Evolutionary conservation across 30 jellyfish, hydroid and myxozoan genomes (phyloP).

Genomic region (Chrysaora quinquecirrha): DNA sequence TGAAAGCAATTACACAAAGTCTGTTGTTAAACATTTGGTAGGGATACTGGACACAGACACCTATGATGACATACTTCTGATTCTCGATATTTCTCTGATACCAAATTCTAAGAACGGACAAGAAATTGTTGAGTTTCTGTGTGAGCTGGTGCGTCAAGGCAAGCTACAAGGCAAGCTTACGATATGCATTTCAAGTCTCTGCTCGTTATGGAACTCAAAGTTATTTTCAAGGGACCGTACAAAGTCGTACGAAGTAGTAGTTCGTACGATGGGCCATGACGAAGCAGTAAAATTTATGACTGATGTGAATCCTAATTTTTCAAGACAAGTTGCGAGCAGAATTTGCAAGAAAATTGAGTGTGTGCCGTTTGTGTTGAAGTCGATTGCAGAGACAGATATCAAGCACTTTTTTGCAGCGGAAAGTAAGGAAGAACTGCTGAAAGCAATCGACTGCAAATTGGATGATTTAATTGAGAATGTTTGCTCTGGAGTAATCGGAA

Average conservation of each 20-base stretch:
- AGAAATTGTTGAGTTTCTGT: background rate
- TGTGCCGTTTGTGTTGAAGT: constrained; percentile 26
- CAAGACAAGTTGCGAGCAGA: constrained; percentile 28
- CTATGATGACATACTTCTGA: constrained; percentile 19
- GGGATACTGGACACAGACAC: constrained; percentile 14
- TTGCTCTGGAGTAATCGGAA: background rate
- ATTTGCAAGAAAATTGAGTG: constrained; percentile 42
- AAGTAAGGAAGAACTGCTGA: constrained; percentile 26
- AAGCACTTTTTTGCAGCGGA: constrained; percentile 28
- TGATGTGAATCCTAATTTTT: constrained; percentile 8
- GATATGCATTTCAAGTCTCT: background rate
- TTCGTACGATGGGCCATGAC: background rate
- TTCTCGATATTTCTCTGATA: constrained; percentile 31
- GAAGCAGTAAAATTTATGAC: constrained; percentile 30
- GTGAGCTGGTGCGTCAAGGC: background rate
- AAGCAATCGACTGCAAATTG: constrained; percentile 32
- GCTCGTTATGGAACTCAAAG: constrained; percentile 32
- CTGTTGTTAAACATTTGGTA: background rate
- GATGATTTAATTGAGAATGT: constrained; percentile 18
- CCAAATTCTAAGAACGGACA: constrained; percentile 20
- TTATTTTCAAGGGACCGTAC: constrained; percentile 12
- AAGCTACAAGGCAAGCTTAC: background rate
- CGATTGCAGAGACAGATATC: constrained; percentile 28
- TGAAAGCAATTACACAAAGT: constrained; percentile 1
- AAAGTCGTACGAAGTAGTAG: constrained; percentile 12